phyloP scores from a whole-genome alignment of 1,140 invertebrate genomes.

The Adoxophyes honmai region DNA sequence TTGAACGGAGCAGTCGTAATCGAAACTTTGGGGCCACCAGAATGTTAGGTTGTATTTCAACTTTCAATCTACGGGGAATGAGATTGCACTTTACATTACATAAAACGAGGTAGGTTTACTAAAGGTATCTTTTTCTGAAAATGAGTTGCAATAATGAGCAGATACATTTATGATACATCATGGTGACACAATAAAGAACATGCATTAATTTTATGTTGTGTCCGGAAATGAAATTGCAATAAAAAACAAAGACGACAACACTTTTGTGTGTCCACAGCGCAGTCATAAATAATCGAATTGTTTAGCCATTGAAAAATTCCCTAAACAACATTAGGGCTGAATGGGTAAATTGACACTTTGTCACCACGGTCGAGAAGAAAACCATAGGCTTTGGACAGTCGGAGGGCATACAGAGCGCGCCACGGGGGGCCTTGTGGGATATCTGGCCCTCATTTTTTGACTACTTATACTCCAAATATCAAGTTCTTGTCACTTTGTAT shows the following conservation, averaged over 20 bases:
- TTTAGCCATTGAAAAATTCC: constrained; percentile 56
- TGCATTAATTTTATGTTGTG: constrained; percentile 22
- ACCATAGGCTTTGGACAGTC: constrained; percentile 23
- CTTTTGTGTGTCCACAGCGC: constrained; percentile 56
- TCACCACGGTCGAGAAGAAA: constrained; percentile 49
- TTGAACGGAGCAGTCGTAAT: neutral
- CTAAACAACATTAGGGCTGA: constrained; percentile 71
- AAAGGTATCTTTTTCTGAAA: too few relatives aligned
- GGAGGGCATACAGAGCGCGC: constrained; percentile 21
- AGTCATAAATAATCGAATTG: constrained; percentile 67
- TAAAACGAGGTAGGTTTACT: too few relatives aligned
- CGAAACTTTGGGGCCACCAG: neutral
- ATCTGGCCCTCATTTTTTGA: constrained; percentile 29
- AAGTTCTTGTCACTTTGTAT: neutral
- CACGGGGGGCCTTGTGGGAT: constrained; percentile 42
- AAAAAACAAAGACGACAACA: constrained; percentile 37
- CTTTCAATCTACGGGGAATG: too few relatives aligned
- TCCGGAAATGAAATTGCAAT: constrained; percentile 67
- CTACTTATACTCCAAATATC: neutral
- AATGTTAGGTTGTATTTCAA: neutral
- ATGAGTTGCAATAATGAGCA: too few relatives aligned
- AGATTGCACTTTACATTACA: too few relatives aligned
- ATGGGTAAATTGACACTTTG: constrained; percentile 72
- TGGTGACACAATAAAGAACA: neutral
- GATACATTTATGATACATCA: too few relatives aligned